Conservation (phyloP, 1,140 invertebrate species). For the Bombus haemorrhoidalis region DNA sequence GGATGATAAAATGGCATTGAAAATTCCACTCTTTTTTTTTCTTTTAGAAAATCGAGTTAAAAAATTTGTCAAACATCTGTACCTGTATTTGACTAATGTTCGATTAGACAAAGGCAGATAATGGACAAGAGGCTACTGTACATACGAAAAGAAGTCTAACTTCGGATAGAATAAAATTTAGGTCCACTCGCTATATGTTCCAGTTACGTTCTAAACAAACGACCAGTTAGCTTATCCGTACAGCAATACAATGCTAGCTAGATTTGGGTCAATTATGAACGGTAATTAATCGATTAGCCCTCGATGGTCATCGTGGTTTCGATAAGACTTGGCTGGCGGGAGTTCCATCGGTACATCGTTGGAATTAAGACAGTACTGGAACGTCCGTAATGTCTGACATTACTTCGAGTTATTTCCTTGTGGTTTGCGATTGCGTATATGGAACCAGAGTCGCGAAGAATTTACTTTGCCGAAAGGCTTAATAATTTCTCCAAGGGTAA, state of each 20-base stretch:
- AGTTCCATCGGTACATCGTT: slow-evolving; percentile 18
- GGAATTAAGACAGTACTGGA: slow-evolving; percentile 32
- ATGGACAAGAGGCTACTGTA: no score
- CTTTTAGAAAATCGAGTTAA: no score
- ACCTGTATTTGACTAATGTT: no score
- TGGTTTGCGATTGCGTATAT: neutral
- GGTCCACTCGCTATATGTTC: neutral
- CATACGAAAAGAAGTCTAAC: no score
- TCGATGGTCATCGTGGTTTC: slow-evolving; percentile 30
- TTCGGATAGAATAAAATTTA: no score
- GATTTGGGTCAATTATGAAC: neutral
- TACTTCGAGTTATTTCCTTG: neutral
- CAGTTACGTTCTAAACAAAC: neutral
- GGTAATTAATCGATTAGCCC: slow-evolving; percentile 37
- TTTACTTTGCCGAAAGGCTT: neutral
- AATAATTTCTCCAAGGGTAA: neutral
- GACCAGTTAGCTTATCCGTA: no score
- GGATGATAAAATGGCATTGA: no score
- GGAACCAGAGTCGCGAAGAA: neutral
- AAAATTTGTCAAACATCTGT: no score
- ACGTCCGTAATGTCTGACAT: neutral
- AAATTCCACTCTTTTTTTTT: no score
- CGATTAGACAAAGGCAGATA: no score
- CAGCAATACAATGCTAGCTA: neutral
- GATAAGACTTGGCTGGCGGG: neutral